phyloP scores from a whole-genome alignment of 2,113 vertebrate species.

The Picathartes gymnocephalus region DNA sequence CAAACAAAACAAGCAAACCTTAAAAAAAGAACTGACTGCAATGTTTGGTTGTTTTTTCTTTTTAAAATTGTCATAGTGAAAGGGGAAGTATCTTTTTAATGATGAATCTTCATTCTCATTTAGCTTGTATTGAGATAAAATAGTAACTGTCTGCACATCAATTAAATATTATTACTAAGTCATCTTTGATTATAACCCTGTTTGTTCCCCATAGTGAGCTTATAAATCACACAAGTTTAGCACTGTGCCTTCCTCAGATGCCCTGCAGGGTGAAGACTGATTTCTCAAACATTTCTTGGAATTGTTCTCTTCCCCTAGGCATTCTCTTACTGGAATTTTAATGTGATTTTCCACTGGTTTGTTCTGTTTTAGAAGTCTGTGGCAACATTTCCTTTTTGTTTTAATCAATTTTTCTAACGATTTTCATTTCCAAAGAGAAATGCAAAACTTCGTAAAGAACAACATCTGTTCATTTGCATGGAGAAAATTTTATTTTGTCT shows the following conservation, averaged over 20 bases:
- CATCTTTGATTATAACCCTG: neutral
- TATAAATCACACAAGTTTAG: neutral
- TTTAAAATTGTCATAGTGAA: neutral
- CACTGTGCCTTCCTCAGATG: neutral
- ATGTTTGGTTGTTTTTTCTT: neutral
- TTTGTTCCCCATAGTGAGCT: neutral
- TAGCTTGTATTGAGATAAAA: neutral
- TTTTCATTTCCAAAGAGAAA: constrained; percentile 7
- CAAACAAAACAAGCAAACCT: neutral
- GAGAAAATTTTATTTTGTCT: neutral
- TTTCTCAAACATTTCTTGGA: neutral
- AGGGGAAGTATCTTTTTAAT: neutral
- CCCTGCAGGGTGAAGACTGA: neutral
- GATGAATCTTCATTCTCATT: neutral
- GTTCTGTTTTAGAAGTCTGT: neutral
- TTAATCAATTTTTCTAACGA: neutral
- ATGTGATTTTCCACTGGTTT: constrained; percentile 11
- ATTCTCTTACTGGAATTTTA: neutral
- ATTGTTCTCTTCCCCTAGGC: neutral
- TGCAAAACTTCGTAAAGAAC: neutral
- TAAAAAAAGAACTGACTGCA: neutral
- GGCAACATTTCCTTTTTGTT: neutral
- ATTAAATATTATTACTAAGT: neutral
- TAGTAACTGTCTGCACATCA: neutral
- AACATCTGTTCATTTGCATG: neutral